Evolutionary conservation across 2,888 invertebrate species (phyloP).

Genomic region (Sinhomidia bicolor): DNA sequence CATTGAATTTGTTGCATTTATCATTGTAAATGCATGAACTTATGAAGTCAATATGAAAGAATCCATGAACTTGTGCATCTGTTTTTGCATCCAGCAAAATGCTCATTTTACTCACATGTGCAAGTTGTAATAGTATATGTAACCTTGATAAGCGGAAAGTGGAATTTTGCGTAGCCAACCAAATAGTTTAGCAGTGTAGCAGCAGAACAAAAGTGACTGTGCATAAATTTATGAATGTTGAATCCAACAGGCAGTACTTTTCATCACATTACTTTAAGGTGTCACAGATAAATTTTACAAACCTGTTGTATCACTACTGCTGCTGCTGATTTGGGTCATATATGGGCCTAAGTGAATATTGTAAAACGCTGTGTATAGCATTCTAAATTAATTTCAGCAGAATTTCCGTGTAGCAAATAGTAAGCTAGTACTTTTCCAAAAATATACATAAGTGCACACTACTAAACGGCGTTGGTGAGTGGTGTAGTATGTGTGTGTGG

Average conservation of each 20-base stretch:
- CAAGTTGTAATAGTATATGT: background rate
- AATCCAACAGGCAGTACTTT: constrained; percentile 23
- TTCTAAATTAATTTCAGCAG: background rate
- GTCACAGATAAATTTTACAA: background rate
- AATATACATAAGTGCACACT: background rate
- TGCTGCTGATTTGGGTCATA: no score
- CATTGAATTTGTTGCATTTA: no score
- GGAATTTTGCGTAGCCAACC: background rate
- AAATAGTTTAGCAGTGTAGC: no score
- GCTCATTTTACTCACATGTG: background rate
- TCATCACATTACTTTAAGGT: background rate
- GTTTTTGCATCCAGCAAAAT: no score
- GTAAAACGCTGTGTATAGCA: background rate
- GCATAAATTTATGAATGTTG: background rate
- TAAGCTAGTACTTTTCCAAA: background rate
- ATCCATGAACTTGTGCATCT: no score
- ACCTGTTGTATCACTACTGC: constrained; percentile 15
- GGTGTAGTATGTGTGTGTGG: background rate
- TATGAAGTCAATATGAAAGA: no score
- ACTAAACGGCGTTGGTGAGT: background rate
- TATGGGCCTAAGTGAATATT: background rate
- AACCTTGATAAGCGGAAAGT: background rate
- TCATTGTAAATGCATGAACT: no score
- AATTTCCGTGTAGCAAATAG: background rate
- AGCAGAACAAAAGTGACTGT: background rate